Evolutionary conservation across 2,797 vertebrate species (phyloP).

Genomic region (Acrocephalus scirpaceus): DNA sequence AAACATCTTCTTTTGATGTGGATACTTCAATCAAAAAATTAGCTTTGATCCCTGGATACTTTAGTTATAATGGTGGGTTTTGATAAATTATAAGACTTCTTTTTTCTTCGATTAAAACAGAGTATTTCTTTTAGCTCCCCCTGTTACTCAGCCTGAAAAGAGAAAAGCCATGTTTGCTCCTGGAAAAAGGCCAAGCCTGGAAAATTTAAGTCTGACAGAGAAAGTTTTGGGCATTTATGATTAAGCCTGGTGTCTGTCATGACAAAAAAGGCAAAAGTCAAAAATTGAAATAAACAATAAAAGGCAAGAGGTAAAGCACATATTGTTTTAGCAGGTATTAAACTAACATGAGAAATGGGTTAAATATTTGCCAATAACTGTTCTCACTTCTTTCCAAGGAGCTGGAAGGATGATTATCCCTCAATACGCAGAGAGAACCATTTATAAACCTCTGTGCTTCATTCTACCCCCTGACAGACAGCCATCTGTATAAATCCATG

Average conservation of each 20-base stretch:
- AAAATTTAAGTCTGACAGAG: background rate
- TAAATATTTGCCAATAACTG: background rate
- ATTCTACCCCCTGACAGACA: background rate
- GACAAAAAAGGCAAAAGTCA: background rate
- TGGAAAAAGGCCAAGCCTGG: background rate
- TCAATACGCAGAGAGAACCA: background rate
- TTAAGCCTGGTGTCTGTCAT: background rate
- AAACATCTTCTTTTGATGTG: background rate
- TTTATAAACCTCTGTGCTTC: background rate
- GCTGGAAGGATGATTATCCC: background rate
- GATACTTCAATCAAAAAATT: background rate
- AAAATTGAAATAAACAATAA: background rate
- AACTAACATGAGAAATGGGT: background rate
- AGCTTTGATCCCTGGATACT: background rate
- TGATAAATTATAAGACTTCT: background rate
- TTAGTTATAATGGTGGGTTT: background rate
- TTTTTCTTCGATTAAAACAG: background rate
- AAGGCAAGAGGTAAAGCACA: background rate
- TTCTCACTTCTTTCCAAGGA: background rate
- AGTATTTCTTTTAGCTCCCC: background rate
- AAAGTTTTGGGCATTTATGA: background rate
- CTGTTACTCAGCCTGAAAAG: background rate
- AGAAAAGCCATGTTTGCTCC: background rate
- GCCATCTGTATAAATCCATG: background rate
- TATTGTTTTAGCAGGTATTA: background rate